Evolutionary conservation across 2,113 vertebrate genomes (phyloP).

Genomic region (Scatophagus argus): DNA sequence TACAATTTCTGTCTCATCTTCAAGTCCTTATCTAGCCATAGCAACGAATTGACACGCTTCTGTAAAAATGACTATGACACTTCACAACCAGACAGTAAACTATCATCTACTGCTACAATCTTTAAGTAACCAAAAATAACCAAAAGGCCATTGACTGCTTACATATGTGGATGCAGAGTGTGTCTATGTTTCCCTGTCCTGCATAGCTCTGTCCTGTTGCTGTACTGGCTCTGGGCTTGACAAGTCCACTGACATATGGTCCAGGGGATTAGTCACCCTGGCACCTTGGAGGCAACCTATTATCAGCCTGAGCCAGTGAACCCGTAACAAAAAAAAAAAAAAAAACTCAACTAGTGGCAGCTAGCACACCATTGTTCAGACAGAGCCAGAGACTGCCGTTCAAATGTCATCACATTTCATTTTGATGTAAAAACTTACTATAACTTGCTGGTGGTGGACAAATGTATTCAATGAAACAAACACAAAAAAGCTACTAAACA

Average conservation of each 20-base stretch:
- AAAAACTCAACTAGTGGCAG: slow-evolving; percentile 26
- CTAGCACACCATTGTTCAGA: slow-evolving; percentile 12
- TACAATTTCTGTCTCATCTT: background rate
- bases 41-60: background rate
- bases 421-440: too few relatives aligned
- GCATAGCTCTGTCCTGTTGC: slow-evolving; percentile 59
- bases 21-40: background rate
- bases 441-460: background rate
- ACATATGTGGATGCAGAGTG: slow-evolving; percentile 64
- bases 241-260: slow-evolving; percentile 75
- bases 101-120: slow-evolving; percentile 6
- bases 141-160: slow-evolving; percentile 47
- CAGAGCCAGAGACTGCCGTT: too few relatives aligned
- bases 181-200: slow-evolving; percentile 54
- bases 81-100: slow-evolving; percentile 10
- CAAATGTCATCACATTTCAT: too few relatives aligned
- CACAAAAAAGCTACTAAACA: too few relatives aligned
- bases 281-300: slow-evolving; percentile 61
- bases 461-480: background rate
- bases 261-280: slow-evolving; percentile 71
- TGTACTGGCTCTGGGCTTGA: slow-evolving; percentile 61
- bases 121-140: background rate
- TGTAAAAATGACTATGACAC: slow-evolving; percentile 2
- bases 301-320: slow-evolving; percentile 58
- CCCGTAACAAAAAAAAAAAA: too few relatives aligned